Percentiles rank a stretch among this genome's conserved stretches.
These are phyloP conservation scores for Lytechinus pictus DNA, from an alignment of 35 echinoderm and acorn worm genomes.

Conservation along the genomic window DNA sequence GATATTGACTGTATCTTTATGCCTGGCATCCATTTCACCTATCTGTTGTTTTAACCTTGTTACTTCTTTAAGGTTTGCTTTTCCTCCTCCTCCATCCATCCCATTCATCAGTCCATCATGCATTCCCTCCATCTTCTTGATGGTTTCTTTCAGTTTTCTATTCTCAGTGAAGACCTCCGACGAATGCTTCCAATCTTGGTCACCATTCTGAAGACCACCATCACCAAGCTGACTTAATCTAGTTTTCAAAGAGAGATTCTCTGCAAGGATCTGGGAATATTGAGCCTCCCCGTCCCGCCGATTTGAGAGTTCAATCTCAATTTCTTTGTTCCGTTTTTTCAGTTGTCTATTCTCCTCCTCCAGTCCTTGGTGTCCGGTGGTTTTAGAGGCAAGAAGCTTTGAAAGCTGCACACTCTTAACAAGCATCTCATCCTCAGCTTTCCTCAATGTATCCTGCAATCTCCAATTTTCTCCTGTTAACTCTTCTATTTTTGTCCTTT, in stretches of 20 bases:
- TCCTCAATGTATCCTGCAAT: constrained; percentile 58
- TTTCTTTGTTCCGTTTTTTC: constrained; percentile 53
- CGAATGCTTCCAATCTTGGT: constrained; percentile 60
- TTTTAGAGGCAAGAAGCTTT: constrained; percentile 27
- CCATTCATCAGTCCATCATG: constrained; percentile 35
- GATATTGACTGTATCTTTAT: constrained; percentile 69
- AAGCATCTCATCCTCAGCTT: constrained; percentile 58
- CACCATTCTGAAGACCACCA: neutral
- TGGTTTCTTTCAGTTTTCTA: constrained; percentile 68
- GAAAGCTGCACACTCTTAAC: constrained; percentile 37
- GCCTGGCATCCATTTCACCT: constrained; percentile 50
- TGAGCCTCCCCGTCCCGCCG: constrained; percentile 46
- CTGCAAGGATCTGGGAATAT: constrained; percentile 52
- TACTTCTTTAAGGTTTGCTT: constrained; percentile 53
- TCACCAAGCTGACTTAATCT: constrained; percentile 37
- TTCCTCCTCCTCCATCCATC: constrained; percentile 33
- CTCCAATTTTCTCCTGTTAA: constrained; percentile 64
- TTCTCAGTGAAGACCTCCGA: constrained; percentile 74
- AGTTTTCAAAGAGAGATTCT: constrained; percentile 61
- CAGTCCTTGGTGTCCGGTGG: constrained; percentile 35
- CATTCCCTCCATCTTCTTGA: constrained; percentile 38
- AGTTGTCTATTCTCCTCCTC: constrained; percentile 62
- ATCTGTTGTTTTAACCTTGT: constrained; percentile 56
- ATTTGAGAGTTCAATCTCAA: constrained; percentile 55
- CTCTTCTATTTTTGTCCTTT: constrained; percentile 60